phyloP scores from a whole-genome alignment of 2,888 invertebrate species.

The Salpingus planirostris region DNA sequence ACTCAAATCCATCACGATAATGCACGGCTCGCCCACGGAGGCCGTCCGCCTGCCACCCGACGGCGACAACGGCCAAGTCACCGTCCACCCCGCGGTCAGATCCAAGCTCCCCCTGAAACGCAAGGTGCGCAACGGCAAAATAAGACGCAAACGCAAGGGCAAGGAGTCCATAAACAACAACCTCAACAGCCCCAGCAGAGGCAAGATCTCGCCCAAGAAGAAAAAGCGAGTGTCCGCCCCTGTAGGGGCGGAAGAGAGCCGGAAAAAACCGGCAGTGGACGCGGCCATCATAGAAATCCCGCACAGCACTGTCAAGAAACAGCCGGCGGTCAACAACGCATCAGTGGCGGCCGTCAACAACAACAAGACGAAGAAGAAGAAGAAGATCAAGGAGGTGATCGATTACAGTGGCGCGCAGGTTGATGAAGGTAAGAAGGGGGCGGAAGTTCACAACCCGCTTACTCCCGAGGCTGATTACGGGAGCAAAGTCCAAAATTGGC shows the following conservation, averaged over 20 bases:
- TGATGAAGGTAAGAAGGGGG: conserved; percentile 45
- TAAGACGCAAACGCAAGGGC: conserved; percentile 41
- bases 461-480: conserved; percentile 47
- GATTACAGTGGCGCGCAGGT: conserved; percentile 66
- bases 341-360: too few relatives aligned
- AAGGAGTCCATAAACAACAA: conserved; percentile 29
- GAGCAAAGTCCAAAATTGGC: conserved; percentile 80
- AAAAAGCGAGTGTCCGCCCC: conserved; percentile 41
- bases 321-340: conserved; percentile 27
- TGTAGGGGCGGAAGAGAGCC: conserved; percentile 48
- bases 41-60: conserved; percentile 69
- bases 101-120: conserved; percentile 81
- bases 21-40: conserved; percentile 84
- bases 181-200: conserved; percentile 34
- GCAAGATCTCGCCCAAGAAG: conserved; percentile 36
- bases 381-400: conserved; percentile 65
- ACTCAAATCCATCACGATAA: conserved; percentile 78
- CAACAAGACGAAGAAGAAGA: conserved; percentile 46
- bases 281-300: conserved; percentile 36
- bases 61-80: conserved; percentile 60
- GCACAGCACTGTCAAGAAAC: conserved; percentile 40
- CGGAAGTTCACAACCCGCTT: conserved; percentile 39
- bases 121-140: conserved; percentile 60
- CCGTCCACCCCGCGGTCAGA: conserved; percentile 78
- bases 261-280: conserved; percentile 41